Evolutionary conservation across 2,888 invertebrate species (phyloP), one percentile per base, ranked within the genome.

Genomic region (Catocala fraxini): DNA sequence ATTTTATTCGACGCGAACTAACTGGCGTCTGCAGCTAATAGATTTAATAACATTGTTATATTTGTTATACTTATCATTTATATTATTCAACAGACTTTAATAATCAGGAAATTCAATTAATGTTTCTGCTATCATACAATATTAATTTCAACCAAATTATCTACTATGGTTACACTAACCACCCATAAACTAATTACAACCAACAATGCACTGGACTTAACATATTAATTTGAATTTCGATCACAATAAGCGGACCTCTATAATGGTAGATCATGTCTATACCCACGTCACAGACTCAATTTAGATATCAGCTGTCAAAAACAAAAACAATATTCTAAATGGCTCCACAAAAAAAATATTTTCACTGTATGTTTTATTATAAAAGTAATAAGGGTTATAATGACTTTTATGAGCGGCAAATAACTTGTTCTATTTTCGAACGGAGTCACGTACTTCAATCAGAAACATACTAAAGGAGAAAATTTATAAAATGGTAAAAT

Each of bases 361-460:
- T 54, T 49, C 34, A 66, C 41, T 62, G 49, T 79, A 51, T 11
- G 33, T 76, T 73, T 68, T 77, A 76, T 53, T 46, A 39, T 47
- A 52, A 9, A 33, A 41, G 66, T 33, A 15, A 58, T 68, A 79
- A 56, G 65, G 63, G 39, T 42, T 49, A 64, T 57, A 67, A 55
- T 67, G 51, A 55, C 25, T 57, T 73, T 66, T 55, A 51, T 59
- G 33, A 55, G 52, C 47, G 6, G 60, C 13, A 67, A 70, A 71
- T 63, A 60, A 56, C 47, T 33, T 57, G 49, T 59, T 47, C 25
- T 6, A 59, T 51, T 54, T 49, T 35, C 33, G 45, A 63, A 60
- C 53, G 45, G n/a, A 72, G 79, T 77, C 77, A 77, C 77, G 77
- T 77, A 79, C 60, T 68, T 58, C 68, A 79, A 77, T 77, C 73